Evolutionary conservation across 2,113 vertebrate species (phyloP).

Genomic region (Astur gentilis): DNA sequence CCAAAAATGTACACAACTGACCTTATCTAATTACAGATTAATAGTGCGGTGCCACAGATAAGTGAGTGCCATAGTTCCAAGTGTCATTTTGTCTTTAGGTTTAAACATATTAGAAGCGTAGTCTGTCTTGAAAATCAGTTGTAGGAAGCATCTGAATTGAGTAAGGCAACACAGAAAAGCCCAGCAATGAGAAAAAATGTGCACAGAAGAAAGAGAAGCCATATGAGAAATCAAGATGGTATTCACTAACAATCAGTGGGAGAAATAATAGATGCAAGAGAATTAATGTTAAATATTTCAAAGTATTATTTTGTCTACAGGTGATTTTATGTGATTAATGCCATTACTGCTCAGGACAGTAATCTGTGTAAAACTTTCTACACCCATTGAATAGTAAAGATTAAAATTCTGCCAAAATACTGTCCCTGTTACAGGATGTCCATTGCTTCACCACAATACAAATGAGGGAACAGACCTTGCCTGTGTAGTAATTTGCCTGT

Average conservation of each 20-base stretch:
- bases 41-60: neutral
- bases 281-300: neutral
- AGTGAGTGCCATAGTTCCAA: neutral
- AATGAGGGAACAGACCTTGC: neutral
- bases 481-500: neutral
- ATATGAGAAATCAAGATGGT: neutral
- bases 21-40: neutral
- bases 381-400: neutral
- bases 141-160: neutral
- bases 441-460: neutral
- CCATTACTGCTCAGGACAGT: neutral
- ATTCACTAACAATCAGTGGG: neutral
- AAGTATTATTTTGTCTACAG: neutral
- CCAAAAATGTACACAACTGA: neutral
- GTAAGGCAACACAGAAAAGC: neutral
- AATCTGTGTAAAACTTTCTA: neutral
- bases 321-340: neutral
- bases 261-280: neutral
- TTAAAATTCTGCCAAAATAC: neutral
- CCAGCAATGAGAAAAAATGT: neutral
- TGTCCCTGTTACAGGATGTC: neutral
- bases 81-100: neutral
- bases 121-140: neutral
- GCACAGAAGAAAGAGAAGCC: neutral
- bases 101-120: neutral